Evolutionary conservation across 2,113 vertebrate genomes (phyloP), one percentile per base, ranked within the genome.

Genomic region (Jaculus jaculus): DNA sequence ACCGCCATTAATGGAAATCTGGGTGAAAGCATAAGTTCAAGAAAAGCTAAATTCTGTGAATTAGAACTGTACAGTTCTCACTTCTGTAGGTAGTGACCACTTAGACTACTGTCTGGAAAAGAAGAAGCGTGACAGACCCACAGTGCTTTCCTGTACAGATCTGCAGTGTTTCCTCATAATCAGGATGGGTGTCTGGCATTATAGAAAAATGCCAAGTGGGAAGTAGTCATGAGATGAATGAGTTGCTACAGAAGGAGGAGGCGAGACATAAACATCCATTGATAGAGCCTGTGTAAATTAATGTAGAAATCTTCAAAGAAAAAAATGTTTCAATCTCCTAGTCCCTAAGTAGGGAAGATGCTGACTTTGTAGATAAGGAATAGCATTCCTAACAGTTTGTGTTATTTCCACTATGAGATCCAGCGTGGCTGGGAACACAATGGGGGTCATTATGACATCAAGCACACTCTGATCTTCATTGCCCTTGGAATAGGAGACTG

Each of bases 261-360:
- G 21, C 54, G 7, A 84, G 26, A 3, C 60, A 65, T 81, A 34
- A 73, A 24, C 17, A 84, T 72, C 13, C 78, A 65, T 6, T 73
- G 34, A 17, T 24, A 34, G 37, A 86, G 60, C 54, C 66, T 89
- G 42, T 2, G 82, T n/a, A 71, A 54, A 9, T 82, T 88, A 66
- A 61, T 47, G 37, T 72, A 83, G n/a, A 68, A 83, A 82, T 90
- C 92, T 93, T 60, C 24, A 61, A 72, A 77, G 69, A 81, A 51
- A 84, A n/a, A n/a, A n/a, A 47, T 68, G 5, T 84, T 4, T 5
- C 73, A 78, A 58, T 0, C 10, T 74, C n/a, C 21, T 18, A 63
- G 12, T 83, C 58, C 17, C 69, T 2, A 69, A 23, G 20, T 75
- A 11, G 47, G 34, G 87, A 84, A 93, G 30, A 77, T 58, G 15